phyloP scores from a whole-genome alignment of 2,113 vertebrate species.

The Pantherophis guttatus region DNA sequence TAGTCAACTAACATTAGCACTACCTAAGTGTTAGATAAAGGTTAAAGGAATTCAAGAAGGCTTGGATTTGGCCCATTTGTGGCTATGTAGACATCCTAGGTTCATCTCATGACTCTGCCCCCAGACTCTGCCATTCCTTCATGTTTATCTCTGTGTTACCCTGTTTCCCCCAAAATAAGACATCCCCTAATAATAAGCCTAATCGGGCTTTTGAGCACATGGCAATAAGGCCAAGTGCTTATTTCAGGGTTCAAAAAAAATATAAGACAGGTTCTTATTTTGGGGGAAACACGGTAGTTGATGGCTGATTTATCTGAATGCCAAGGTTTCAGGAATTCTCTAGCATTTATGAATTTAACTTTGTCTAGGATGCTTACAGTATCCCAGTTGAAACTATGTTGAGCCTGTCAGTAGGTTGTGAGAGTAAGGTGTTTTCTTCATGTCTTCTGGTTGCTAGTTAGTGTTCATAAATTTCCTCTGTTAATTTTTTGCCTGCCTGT shows the following conservation, averaged over 20 bases:
- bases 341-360: not conserved
- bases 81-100: not conserved
- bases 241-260: too few species aligned
- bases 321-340: not conserved
- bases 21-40: not conserved
- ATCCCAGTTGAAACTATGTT: not conserved
- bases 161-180: too few species aligned
- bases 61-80: not conserved
- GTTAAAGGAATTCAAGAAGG: too few species aligned
- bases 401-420: not conserved
- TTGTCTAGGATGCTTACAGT: not conserved
- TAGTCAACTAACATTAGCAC: not conserved
- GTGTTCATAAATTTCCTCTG: not conserved
- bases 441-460: not conserved
- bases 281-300: not conserved
- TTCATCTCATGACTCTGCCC: not conserved
- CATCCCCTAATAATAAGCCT: too few species aligned
- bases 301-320: not conserved
- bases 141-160: not conserved
- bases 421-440: not conserved
- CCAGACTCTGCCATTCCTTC: not conserved
- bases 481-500: not conserved
- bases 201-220: too few species aligned
- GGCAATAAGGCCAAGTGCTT: too few species aligned
- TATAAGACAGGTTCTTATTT: too few species aligned